phyloP scores from a whole-genome alignment of 2,888 invertebrate genomes.

The Epirrhoe tristata region DNA sequence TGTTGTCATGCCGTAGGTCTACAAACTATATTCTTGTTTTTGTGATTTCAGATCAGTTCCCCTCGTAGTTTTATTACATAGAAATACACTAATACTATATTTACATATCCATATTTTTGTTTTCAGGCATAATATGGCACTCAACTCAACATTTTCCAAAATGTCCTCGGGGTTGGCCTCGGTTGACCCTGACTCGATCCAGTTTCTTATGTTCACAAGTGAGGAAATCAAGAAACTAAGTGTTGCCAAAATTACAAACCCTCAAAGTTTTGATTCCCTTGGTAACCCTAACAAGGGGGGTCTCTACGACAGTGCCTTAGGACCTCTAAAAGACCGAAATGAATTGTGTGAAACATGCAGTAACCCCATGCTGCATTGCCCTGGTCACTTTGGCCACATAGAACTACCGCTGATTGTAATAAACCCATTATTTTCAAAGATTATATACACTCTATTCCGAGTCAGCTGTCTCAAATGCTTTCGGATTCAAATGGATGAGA shows the following conservation, averaged over 20 bases:
- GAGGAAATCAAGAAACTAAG: slow-evolving; percentile 93
- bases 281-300: slow-evolving; percentile 94
- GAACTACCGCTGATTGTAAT: slow-evolving; percentile 94
- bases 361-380: slow-evolving; percentile 88
- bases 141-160: slow-evolving; percentile 62
- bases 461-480: slow-evolving; percentile 90
- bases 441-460: slow-evolving; percentile 88
- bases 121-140: slow-evolving; percentile 61
- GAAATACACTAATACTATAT: neutral
- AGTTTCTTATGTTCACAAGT: slow-evolving; percentile 90
- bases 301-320: slow-evolving; percentile 95
- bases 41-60: no score
- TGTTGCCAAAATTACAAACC: slow-evolving; percentile 92
- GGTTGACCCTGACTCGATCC: slow-evolving; percentile 75
- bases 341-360: slow-evolving; percentile 94
- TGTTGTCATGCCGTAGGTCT: neutral
- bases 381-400: slow-evolving; percentile 98
- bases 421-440: slow-evolving; percentile 95
- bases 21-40: neutral
- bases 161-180: slow-evolving; percentile 62
- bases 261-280: slow-evolving; percentile 91
- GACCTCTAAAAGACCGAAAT: slow-evolving; percentile 86
- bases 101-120: slow-evolving; percentile 7
- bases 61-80: no score
- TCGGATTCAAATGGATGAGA: slow-evolving; percentile 86